phyloP scores from a whole-genome alignment of 2,797 vertebrate species.

The Amniataba percoides region DNA sequence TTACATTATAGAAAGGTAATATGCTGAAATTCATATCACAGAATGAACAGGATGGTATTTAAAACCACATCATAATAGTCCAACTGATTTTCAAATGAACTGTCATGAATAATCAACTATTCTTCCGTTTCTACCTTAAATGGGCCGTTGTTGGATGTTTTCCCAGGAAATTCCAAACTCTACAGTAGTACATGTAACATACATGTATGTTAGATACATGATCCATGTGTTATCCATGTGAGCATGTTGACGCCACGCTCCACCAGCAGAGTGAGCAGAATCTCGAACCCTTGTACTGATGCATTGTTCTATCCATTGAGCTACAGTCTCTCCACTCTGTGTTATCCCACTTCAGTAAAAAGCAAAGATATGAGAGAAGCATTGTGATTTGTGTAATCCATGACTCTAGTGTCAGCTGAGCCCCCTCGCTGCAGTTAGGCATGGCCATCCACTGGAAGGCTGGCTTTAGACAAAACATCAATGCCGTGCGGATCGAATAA shows the following conservation, averaged over 20 bases:
- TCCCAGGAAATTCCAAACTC: background rate
- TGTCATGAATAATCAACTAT: background rate
- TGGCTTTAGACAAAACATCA: conserved; percentile 75
- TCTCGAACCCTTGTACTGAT: conserved; percentile 11
- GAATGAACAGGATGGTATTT: background rate
- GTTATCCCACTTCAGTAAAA: conserved; percentile 55
- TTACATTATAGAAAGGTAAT: background rate
- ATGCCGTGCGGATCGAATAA: conserved; percentile 68
- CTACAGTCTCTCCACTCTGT: conserved; percentile 23
- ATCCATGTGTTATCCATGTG: conserved; percentile 6
- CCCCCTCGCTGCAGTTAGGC: conserved; percentile 55
- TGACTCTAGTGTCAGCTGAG: conserved; percentile 60
- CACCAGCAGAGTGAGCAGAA: conserved; percentile 8
- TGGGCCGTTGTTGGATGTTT: background rate
- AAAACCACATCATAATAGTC: background rate
- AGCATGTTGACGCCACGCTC: conserved; percentile 3
- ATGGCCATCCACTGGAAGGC: conserved; percentile 65
- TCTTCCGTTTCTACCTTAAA: background rate
- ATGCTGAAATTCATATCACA: background rate
- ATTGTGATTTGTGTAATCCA: conserved; percentile 72
- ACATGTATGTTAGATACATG: background rate
- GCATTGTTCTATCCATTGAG: conserved; percentile 28
- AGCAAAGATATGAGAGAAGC: conserved; percentile 55
- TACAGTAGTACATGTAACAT: background rate
- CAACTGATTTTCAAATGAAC: too few relatives aligned